Conservation (phyloP, 1,140 invertebrate species). For the Lepidotrigona ventralis region DNA sequence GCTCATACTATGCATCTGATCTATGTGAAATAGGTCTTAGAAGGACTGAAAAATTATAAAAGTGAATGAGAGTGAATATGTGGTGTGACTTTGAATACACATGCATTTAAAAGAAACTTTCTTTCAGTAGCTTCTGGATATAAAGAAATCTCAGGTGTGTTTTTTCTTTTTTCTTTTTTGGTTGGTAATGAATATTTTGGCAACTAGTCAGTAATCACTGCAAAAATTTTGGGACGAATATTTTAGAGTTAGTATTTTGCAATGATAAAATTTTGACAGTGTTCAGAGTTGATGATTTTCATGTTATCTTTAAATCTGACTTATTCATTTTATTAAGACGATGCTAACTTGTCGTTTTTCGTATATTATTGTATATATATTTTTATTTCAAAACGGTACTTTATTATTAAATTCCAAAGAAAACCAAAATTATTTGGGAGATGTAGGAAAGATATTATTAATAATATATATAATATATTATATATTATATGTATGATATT, state of each 20-base stretch:
- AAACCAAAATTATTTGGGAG: slow-evolving; percentile 28
- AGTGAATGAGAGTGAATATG: slow-evolving; percentile 28
- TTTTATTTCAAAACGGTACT: slow-evolving; percentile 1
- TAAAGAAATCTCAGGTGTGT: slow-evolving; percentile 29
- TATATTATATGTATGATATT: no score
- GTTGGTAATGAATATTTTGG: slow-evolving; percentile 41
- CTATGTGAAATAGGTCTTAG: slow-evolving; percentile 41
- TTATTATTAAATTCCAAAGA: slow-evolving; percentile 21
- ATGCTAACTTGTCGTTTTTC: background rate
- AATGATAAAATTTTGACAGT: slow-evolving; percentile 28
- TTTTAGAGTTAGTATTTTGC: slow-evolving; percentile 2
- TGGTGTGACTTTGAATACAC: slow-evolving; percentile 26
- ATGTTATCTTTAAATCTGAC: background rate
- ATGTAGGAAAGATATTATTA: background rate
- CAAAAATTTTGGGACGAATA: slow-evolving; percentile 1
- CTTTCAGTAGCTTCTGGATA: slow-evolving; percentile 21
- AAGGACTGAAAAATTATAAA: slow-evolving; percentile 11
- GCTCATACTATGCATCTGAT: slow-evolving; percentile 34
- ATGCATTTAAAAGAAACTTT: slow-evolving; percentile 52
- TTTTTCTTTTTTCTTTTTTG: slow-evolving; percentile 7
- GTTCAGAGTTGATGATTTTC: slow-evolving; percentile 3
- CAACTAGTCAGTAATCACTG: slow-evolving; percentile 65
- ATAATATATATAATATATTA: background rate
- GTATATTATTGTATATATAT: background rate
- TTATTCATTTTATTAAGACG: slow-evolving; percentile 16